These are phyloP conservation scores for Ligdia adustata DNA, from an alignment of 2,888 invertebrate genomes.

Conservation along the genomic window DNA sequence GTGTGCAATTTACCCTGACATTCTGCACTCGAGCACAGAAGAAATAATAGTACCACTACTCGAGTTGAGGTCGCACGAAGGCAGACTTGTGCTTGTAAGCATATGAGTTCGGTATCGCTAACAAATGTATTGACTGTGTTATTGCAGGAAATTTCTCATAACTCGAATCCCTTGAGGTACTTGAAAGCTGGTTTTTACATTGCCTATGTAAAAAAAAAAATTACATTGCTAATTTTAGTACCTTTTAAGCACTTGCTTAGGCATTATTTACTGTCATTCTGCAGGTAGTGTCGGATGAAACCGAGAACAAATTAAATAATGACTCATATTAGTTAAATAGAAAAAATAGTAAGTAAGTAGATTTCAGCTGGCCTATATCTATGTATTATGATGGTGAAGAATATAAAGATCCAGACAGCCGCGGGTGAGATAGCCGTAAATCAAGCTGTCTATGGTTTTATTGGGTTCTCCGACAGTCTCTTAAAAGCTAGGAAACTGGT, in stretches of 20 bases:
- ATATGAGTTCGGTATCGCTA: conserved; percentile 27
- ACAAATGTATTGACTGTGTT: conserved; percentile 21
- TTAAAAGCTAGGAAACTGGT: conserved; percentile 49
- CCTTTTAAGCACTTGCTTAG: no score
- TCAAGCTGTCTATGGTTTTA: conserved; percentile 42
- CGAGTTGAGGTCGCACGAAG: conserved; percentile 64
- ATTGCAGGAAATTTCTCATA: conserved; percentile 30
- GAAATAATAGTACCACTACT: no score
- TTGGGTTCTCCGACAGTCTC: conserved; percentile 33
- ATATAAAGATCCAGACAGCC: conserved; percentile 6
- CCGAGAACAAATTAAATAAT: no score
- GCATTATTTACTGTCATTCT: no score
- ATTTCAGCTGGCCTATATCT: background rate
- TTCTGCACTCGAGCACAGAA: conserved; percentile 58
- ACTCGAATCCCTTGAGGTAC: conserved; percentile 27
- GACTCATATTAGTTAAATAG: conserved; percentile 4
- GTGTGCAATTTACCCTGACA: conserved; percentile 65
- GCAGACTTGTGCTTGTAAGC: conserved; percentile 62
- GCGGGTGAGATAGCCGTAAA: conserved; percentile 32
- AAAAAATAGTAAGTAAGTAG: conserved; percentile 1
- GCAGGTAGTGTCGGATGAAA: no score
- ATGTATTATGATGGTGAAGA: no score
- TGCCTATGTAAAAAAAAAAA: no score
- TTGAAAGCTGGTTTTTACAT: no score
- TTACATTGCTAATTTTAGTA: no score